phyloP scores from a whole-genome alignment of 2,888 invertebrate genomes.

The Scaptomyza caliginosa region DNA sequence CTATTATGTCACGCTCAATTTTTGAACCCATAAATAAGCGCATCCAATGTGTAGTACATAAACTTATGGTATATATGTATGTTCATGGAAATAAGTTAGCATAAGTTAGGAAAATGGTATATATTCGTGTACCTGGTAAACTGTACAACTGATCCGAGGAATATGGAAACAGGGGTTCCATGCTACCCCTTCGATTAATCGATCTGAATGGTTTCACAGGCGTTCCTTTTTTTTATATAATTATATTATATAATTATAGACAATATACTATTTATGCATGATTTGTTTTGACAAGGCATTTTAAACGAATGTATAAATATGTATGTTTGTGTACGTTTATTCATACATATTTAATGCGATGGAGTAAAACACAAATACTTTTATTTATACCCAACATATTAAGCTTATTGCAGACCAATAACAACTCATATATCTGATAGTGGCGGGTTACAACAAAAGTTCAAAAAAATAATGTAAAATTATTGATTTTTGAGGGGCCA shows the following conservation, averaged over 20 bases:
- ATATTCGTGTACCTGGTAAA: slow-evolving; percentile 84
- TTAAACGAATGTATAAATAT: slow-evolving; percentile 17
- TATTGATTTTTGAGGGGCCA: not conserved
- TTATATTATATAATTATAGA: slow-evolving; percentile 42
- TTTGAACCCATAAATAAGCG: slow-evolving; percentile 41
- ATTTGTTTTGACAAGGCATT: slow-evolving; percentile 16
- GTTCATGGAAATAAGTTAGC: slow-evolving; percentile 26
- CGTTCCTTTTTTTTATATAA: slow-evolving; percentile 84
- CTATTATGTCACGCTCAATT: slow-evolving; percentile 30
- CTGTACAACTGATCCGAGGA: slow-evolving; percentile 85
- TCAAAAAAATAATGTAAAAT: not conserved
- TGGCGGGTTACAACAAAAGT: not conserved
- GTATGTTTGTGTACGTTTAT: slow-evolving; percentile 9
- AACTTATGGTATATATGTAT: slow-evolving; percentile 19
- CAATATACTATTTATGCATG: slow-evolving; percentile 37
- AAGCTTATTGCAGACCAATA: not conserved
- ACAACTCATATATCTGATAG: not conserved
- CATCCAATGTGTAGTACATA: slow-evolving; percentile 41
- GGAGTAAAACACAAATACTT: not conserved
- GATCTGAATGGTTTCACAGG: slow-evolving; percentile 85
- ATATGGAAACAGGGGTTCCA: slow-evolving; percentile 84
- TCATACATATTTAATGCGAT: slow-evolving; percentile 5
- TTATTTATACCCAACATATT: slow-evolving; percentile 4
- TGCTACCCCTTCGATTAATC: slow-evolving; percentile 84
- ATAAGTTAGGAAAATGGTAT: slow-evolving; percentile 40